A percentile compares a stretch with the other conserved stretches of the same genome.
These are phyloP conservation scores for Calameuta filiformis DNA, from an alignment of 2,888 invertebrate genomes.

Conservation along the genomic window DNA sequence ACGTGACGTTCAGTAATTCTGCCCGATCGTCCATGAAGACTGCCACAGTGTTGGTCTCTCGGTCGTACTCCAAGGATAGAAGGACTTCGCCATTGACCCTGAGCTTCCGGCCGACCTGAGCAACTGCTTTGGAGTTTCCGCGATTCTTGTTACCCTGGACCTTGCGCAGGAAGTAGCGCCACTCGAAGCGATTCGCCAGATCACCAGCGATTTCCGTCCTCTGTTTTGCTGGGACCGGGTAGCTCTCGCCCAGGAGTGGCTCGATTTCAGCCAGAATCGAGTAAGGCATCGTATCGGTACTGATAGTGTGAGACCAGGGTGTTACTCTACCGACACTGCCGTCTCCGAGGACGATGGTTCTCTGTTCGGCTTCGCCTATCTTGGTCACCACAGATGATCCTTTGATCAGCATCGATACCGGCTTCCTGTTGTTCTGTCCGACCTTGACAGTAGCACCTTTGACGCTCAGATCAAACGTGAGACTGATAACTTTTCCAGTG, in stretches of 20 bases:
- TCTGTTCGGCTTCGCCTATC: constrained; percentile 84
- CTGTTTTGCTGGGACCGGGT: constrained; percentile 91
- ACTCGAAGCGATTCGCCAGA: constrained; percentile 92
- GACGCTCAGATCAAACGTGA: constrained; percentile 89
- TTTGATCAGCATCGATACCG: constrained; percentile 87
- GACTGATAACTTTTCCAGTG: constrained; percentile 91
- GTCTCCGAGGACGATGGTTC: constrained; percentile 83
- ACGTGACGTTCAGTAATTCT: constrained; percentile 86
- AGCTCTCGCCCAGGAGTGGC: constrained; percentile 88
- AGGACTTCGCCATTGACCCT: constrained; percentile 93
- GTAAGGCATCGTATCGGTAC: constrained; percentile 92
- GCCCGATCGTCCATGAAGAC: constrained; percentile 90
- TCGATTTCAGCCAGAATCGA: constrained; percentile 89
- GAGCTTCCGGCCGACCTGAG: constrained; percentile 86
- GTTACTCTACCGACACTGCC: constrained; percentile 84
- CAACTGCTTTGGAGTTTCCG: constrained; percentile 73
- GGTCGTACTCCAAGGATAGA: constrained; percentile 90
- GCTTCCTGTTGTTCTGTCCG: constrained; percentile 84
- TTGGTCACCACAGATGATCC: constrained; percentile 86
- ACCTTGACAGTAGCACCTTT: constrained; percentile 91
- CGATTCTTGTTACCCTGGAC: constrained; percentile 70
- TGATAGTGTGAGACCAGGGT: constrained; percentile 89
- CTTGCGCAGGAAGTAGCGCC: constrained; percentile 91
- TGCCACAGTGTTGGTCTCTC: constrained; percentile 86
- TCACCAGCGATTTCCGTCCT: constrained; percentile 91